A percentile compares a stretch with the other conserved stretches of the same genome.
phyloP scores from a whole-genome alignment of 1,140 invertebrate genomes.

The Mercenaria mercenaria region DNA sequence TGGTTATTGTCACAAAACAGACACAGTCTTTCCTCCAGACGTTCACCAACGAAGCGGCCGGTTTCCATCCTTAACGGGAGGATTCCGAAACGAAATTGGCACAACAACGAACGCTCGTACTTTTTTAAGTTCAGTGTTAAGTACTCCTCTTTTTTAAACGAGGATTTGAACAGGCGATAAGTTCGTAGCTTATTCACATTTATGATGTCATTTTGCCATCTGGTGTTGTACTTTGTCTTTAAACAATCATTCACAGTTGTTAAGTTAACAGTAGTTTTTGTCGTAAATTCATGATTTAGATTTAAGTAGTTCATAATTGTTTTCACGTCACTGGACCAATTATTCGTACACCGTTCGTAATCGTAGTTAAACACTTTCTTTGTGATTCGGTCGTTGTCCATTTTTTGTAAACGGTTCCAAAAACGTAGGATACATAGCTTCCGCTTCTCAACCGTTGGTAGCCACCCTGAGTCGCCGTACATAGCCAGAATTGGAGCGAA shows the following conservation, averaged over 20 bases:
- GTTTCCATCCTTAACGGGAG: neutral
- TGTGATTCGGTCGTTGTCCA: conserved; percentile 3
- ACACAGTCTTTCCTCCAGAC: neutral
- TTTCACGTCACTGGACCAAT: conserved; percentile 5
- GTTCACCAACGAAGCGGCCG: neutral
- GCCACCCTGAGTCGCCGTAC: conserved; percentile 15
- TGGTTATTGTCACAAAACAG: neutral
- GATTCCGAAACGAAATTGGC: neutral
- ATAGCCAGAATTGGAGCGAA: conserved; percentile 5
- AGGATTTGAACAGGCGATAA: neutral
- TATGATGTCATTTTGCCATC: neutral
- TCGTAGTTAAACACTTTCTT: neutral
- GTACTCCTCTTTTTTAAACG: neutral
- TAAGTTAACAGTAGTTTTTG: neutral
- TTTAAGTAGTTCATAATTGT: neutral
- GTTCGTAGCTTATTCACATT: neutral
- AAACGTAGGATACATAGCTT: neutral
- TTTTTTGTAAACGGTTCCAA: conserved; percentile 23
- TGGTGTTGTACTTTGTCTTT: neutral
- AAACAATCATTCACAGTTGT: neutral
- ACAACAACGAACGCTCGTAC: neutral
- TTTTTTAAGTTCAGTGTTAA: too few relatives aligned
- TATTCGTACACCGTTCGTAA: neutral
- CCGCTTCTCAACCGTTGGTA: neutral
- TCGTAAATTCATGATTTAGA: neutral